These are phyloP conservation scores for Euphydryas editha DNA, from an alignment of 2,888 invertebrate genomes.

Conservation along the genomic window DNA sequence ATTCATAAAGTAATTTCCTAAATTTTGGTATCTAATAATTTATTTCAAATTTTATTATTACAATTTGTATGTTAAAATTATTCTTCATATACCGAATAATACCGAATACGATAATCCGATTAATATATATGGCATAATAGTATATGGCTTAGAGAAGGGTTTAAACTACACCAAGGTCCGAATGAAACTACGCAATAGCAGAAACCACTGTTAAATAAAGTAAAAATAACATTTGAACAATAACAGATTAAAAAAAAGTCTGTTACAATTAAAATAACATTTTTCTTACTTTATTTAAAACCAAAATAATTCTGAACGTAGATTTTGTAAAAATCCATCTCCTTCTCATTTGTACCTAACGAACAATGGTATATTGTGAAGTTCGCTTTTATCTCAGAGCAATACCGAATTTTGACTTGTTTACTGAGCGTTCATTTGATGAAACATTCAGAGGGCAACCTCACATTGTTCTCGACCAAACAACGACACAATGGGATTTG, in stretches of 20 bases:
- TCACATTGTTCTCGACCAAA: slow-evolving; percentile 45
- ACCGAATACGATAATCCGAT: too few relatives aligned
- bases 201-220: too few relatives aligned
- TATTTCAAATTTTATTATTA: too few relatives aligned
- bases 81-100: too few relatives aligned
- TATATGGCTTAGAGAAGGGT: not conserved
- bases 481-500: slow-evolving; percentile 53
- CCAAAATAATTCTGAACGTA: not conserved
- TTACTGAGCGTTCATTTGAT: slow-evolving; percentile 48
- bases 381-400: slow-evolving; percentile 25
- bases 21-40: too few relatives aligned
- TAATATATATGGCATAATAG: too few relatives aligned
- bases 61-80: too few relatives aligned
- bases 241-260: too few relatives aligned
- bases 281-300: not conserved
- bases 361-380: not conserved
- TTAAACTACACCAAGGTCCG: too few relatives aligned
- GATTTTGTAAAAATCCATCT: not conserved
- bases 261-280: not conserved
- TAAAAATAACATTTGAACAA: too few relatives aligned
- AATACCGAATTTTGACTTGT: slow-evolving; percentile 40
- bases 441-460: slow-evolving; percentile 51
- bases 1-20: too few relatives aligned
- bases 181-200: too few relatives aligned
- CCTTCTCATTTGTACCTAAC: not conserved